phyloP scores from a whole-genome alignment of 2,113 vertebrate genomes.

The Papio anubis region DNA sequence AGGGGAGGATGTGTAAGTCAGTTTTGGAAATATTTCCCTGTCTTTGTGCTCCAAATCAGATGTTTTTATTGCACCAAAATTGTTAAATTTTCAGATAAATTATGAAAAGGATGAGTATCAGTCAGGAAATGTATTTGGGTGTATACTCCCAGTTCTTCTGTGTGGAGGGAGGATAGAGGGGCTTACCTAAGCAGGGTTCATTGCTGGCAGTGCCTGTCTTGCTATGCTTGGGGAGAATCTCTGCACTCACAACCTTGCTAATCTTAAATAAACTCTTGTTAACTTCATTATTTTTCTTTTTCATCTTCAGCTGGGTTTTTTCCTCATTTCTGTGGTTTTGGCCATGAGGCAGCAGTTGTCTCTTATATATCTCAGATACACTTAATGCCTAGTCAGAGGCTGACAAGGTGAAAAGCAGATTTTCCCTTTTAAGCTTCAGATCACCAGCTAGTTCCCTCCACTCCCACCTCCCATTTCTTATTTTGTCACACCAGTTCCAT shows the following conservation, averaged over 20 bases:
- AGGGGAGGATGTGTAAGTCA: conserved; percentile 91
- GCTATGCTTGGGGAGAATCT: not conserved
- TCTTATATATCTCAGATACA: accelerated
- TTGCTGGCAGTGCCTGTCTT: not conserved
- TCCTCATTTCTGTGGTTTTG: not conserved
- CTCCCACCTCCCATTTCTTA: not conserved
- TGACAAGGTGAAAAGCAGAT: not conserved
- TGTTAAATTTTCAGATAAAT: not conserved
- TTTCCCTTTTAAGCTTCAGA: not conserved
- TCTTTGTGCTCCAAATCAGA: not conserved
- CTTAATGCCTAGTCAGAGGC: not conserved
- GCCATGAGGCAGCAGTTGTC: not conserved
- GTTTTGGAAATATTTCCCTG: not conserved
- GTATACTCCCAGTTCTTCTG: accelerated
- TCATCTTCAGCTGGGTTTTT: not conserved
- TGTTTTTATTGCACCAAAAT: not conserved
- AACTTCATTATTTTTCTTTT: not conserved
- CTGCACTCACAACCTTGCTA: not conserved
- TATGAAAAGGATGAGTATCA: no score
- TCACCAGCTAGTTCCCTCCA: not conserved
- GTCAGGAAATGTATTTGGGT: no score
- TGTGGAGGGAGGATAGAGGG: not conserved
- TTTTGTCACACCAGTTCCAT: no score
- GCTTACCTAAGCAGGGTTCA: not conserved
- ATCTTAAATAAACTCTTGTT: accelerated